Evolutionary conservation across 2,888 invertebrate species (phyloP).

Genomic region (Drosophila colorata): DNA sequence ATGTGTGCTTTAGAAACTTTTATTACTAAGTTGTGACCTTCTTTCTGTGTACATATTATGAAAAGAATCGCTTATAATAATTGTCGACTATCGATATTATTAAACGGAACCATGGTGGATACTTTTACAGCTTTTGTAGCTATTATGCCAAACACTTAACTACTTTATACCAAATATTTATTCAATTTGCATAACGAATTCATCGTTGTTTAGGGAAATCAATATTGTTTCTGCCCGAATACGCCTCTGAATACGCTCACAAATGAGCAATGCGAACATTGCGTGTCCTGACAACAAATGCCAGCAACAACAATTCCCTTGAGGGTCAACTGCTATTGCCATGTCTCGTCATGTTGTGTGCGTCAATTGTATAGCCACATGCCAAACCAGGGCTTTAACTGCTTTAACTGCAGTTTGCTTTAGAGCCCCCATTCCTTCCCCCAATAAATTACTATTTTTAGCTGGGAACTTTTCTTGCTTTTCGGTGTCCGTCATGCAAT

Average conservation of each 20-base stretch:
- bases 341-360: conserved; percentile 33
- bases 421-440: neutral
- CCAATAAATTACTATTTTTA: conserved; percentile 23
- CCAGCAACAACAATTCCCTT: neutral
- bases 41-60: neutral
- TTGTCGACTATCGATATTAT: neutral
- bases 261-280: conserved; percentile 41
- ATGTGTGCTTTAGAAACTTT: neutral
- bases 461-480: conserved; percentile 30
- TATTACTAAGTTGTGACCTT: neutral
- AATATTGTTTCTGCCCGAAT: conserved; percentile 26
- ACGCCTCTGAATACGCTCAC: conserved; percentile 10
- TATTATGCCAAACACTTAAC: neutral
- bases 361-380: conserved; percentile 41
- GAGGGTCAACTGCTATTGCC: conserved; percentile 29
- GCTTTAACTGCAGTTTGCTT: conserved; percentile 37
- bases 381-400: conserved; percentile 35
- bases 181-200: neutral
- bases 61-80: no score
- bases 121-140: neutral
- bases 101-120: neutral
- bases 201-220: conserved; percentile 24
- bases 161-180: conserved; percentile 8
- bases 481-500: conserved; percentile 50
- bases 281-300: conserved; percentile 34